Conservation (phyloP, 2,888 invertebrate species). For the Drosophila prolongata region DNA sequence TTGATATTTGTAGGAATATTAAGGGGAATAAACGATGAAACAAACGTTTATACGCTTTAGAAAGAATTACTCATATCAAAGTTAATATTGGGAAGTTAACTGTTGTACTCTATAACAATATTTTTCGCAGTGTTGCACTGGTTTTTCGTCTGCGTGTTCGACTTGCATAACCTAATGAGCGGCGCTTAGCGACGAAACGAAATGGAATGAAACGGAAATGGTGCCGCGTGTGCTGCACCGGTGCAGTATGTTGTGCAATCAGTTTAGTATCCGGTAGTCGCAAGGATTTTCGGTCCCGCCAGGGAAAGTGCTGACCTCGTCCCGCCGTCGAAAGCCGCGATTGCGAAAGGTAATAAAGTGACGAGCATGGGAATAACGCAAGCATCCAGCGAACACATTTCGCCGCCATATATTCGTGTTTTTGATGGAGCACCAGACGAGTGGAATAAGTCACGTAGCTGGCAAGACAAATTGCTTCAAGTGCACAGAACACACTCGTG, state of each 20-base stretch:
- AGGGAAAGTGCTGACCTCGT: constrained; percentile 66
- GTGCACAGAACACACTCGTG: constrained; percentile 49
- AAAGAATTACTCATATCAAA: no score
- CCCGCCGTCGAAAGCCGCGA: constrained; percentile 27
- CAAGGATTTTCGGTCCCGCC: constrained; percentile 33
- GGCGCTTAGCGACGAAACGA: constrained; percentile 51
- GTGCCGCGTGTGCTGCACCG: constrained; percentile 18
- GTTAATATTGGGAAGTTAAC: no score
- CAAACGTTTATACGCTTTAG: no score
- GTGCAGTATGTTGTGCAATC: constrained; percentile 65
- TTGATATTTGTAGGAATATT: no score
- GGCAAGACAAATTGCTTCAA: constrained; percentile 74
- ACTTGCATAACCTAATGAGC: constrained; percentile 71
- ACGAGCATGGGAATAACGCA: constrained; percentile 20
- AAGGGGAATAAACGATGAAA: no score
- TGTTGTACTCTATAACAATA: not conserved
- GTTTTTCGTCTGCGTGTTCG: not conserved
- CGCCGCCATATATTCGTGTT: constrained; percentile 15
- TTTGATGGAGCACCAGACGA: constrained; percentile 39
- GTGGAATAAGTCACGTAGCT: constrained; percentile 70
- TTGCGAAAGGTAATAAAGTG: constrained; percentile 60
- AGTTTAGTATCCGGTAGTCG: constrained; percentile 51
- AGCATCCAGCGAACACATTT: constrained; percentile 21
- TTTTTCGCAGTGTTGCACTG: not conserved
- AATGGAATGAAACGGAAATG: constrained; percentile 61